Percentiles rank a stretch among this genome's conserved stretches.
These are phyloP conservation scores for Dynastes tityus DNA, from an alignment of 2,888 invertebrate genomes.

Conservation along the genomic window DNA sequence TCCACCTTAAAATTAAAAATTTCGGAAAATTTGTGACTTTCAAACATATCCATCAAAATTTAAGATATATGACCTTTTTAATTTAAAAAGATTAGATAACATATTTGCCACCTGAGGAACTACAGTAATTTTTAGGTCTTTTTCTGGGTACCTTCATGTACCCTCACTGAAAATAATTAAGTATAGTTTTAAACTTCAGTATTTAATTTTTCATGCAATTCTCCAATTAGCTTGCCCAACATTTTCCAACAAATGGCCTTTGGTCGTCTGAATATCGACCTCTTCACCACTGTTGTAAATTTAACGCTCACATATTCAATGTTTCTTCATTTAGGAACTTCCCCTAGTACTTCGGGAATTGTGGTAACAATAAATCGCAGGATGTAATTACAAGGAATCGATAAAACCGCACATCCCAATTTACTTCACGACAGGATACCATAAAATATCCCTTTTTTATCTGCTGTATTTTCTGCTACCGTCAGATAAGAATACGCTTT, in stretches of 20 bases:
- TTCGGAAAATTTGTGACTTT: too few species aligned
- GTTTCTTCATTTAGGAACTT: conserved; percentile 15
- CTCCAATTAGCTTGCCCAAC: too few species aligned
- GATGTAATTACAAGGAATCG: conserved; percentile 36
- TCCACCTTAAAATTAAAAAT: too few species aligned
- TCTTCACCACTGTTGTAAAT: not conserved
- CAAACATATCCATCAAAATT: too few species aligned
- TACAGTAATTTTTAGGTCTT: too few species aligned
- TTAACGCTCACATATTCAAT: conserved; percentile 2
- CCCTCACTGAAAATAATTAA: too few species aligned
- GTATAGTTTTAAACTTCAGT: not conserved
- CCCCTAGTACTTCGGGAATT: conserved; percentile 22
- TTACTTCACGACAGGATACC: conserved; percentile 3
- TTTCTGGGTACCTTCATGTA: too few species aligned
- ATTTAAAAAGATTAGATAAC: too few species aligned
- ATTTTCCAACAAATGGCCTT: too few species aligned
- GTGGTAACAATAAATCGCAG: conserved; percentile 34
- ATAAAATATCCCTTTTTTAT: conserved; percentile 17
- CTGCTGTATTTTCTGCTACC: not conserved
- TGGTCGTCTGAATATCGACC: not conserved
- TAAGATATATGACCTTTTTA: too few species aligned
- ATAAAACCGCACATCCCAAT: conserved; percentile 33
- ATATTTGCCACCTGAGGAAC: too few species aligned
- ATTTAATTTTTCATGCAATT: too few species aligned
- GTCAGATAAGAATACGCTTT: not conserved